A percentile compares a stretch with the other conserved stretches of the same genome.
These are phyloP conservation scores for Lasioglossum vierecki DNA, from an alignment of 2,888 invertebrate genomes.

Conservation along the genomic window DNA sequence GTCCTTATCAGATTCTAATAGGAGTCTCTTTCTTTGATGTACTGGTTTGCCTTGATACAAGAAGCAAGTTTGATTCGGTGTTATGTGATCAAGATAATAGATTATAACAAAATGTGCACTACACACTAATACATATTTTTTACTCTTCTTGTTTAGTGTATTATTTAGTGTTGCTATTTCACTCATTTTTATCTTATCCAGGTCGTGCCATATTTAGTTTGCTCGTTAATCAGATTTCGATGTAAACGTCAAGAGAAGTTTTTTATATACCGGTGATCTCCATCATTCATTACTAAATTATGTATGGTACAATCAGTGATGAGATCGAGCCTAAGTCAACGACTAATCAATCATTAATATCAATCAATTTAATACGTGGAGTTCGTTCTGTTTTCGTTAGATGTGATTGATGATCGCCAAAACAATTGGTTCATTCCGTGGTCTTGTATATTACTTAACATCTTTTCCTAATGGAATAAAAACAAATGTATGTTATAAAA, in stretches of 20 bases:
- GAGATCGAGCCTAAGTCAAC: background rate
- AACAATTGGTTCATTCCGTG: conserved; percentile 1
- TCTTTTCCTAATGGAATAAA: background rate
- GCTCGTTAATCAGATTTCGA: conserved; percentile 7
- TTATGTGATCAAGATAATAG: background rate
- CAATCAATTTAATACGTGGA: conserved; percentile 5
- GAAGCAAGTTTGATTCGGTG: background rate
- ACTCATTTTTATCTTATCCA: background rate
- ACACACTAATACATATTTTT: background rate
- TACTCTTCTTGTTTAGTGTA: background rate
- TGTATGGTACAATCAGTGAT: background rate
- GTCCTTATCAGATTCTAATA: background rate
- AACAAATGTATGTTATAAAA: background rate
- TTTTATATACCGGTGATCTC: background rate
- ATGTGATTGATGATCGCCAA: background rate
- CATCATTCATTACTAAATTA: background rate
- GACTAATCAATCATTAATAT: conserved; percentile 17
- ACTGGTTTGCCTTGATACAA: background rate
- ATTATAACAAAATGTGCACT: background rate
- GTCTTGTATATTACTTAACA: background rate
- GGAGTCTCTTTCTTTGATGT: background rate
- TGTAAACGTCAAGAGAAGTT: background rate
- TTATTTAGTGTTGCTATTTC: background rate
- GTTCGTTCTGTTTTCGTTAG: background rate
- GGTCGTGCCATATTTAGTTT: background rate